Percentiles rank a stretch among this genome's conserved stretches.
Evolutionary conservation across 2,113 vertebrate species (phyloP).

Genomic region (Formicarius rufipectus): DNA sequence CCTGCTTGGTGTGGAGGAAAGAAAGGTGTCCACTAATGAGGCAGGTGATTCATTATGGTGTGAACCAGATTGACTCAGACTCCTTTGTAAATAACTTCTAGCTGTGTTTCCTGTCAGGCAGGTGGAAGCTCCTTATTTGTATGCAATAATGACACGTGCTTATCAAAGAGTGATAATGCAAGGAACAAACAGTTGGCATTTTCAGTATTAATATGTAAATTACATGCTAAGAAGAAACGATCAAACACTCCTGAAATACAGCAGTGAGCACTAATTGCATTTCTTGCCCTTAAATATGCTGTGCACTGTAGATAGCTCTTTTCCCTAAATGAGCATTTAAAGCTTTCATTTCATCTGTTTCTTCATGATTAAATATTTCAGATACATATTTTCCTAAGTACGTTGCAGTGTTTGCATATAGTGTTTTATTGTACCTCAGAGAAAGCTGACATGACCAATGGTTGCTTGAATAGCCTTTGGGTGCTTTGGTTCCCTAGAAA

Average conservation of each 20-base stretch:
- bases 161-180: not conserved
- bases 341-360: not conserved
- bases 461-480: not conserved
- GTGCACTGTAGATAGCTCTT: not conserved
- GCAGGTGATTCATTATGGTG: not conserved
- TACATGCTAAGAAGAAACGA: not conserved
- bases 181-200: slow-evolving; percentile 27
- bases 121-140: not conserved
- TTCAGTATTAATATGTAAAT: slow-evolving; percentile 27
- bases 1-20: not conserved
- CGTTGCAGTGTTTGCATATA: not conserved
- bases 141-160: not conserved
- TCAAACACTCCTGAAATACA: not conserved
- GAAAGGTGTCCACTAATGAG: not conserved
- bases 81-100: not conserved
- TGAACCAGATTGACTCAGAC: not conserved
- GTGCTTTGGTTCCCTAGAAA: not conserved
- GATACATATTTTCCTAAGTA: not conserved
- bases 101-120: not conserved
- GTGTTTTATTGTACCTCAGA: not conserved
- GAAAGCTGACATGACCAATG: not conserved
- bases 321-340: not conserved
- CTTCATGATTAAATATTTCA: not conserved
- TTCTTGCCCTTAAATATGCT: not conserved
- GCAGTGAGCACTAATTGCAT: not conserved